A percentile compares a stretch with the other conserved stretches of the same genome.
Evolutionary conservation across 2,113 vertebrate genomes (phyloP).

Genomic region (Xiphophorus couchianus): DNA sequence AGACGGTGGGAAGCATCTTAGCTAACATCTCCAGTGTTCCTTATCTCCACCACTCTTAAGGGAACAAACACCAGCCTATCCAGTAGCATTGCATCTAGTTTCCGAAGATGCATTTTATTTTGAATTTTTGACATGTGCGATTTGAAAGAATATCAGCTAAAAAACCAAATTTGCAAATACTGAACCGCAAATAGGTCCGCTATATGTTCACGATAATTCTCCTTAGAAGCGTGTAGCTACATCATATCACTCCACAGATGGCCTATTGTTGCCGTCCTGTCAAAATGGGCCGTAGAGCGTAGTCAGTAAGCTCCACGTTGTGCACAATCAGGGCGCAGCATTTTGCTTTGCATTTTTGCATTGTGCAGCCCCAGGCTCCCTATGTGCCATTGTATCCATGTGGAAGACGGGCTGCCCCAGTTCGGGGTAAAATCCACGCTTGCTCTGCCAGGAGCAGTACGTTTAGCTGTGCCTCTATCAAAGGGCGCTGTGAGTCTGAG

Average conservation of each 20-base stretch:
- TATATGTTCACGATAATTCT: neutral
- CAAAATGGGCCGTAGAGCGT: neutral
- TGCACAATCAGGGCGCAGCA: no score
- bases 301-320: no score
- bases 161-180: no score
- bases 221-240: neutral
- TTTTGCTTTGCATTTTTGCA: neutral
- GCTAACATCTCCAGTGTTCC: no score
- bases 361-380: neutral
- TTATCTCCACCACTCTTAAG: no score
- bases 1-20: no score
- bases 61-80: no score
- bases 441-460: slow-evolving; percentile 9
- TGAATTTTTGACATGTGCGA: no score
- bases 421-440: slow-evolving; percentile 23
- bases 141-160: no score
- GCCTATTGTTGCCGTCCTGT: slow-evolving; percentile 24
- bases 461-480: slow-evolving; percentile 14
- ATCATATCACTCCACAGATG: slow-evolving; percentile 26
- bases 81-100: no score
- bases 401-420: slow-evolving; percentile 41
- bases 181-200: no score
- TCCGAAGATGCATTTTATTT: no score
- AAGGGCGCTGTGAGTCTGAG: neutral
- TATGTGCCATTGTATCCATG: slow-evolving; percentile 31